Percentiles rank a stretch among this genome's conserved stretches.
These are phyloP conservation scores for Ruditapes philippinarum DNA, from an alignment of 1,140 invertebrate species.

Conservation along the genomic window DNA sequence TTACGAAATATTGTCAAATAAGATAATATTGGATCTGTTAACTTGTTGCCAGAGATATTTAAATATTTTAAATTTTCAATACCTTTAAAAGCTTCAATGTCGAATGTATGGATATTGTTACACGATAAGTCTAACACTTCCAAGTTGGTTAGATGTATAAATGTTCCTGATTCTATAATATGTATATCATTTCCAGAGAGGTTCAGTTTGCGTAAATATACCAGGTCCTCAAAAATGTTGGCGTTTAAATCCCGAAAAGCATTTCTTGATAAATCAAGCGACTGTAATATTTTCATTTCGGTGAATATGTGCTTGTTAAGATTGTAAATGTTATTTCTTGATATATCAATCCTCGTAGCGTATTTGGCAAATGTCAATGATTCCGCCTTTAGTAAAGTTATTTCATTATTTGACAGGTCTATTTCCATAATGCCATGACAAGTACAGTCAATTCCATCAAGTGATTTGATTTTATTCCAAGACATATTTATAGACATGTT, in stretches of 20 bases:
- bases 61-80: not conserved
- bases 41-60: too few species aligned
- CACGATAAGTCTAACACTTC: not conserved
- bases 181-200: not conserved
- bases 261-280: conserved; percentile 33
- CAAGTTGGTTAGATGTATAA: not conserved
- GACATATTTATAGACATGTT: conserved; percentile 15
- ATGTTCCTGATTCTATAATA: not conserved
- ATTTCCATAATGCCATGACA: not conserved
- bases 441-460: conserved; percentile 2
- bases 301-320: not conserved
- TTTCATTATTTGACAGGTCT: conserved; percentile 20
- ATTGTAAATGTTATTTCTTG: conserved; percentile 22
- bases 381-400: not conserved
- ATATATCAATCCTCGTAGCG: not conserved
- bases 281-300: not conserved
- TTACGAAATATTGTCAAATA: too few species aligned
- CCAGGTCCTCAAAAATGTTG: too few species aligned
- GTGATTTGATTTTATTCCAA: not conserved
- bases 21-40: too few species aligned
- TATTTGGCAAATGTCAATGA: not conserved
- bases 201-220: not conserved
- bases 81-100: not conserved
- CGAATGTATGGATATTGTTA: not conserved
- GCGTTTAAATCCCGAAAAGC: too few species aligned